Evolutionary conservation across 2,113 vertebrate species (phyloP), one percentile per base, ranked within the genome.

Genomic region (Leptosomus discolor): DNA sequence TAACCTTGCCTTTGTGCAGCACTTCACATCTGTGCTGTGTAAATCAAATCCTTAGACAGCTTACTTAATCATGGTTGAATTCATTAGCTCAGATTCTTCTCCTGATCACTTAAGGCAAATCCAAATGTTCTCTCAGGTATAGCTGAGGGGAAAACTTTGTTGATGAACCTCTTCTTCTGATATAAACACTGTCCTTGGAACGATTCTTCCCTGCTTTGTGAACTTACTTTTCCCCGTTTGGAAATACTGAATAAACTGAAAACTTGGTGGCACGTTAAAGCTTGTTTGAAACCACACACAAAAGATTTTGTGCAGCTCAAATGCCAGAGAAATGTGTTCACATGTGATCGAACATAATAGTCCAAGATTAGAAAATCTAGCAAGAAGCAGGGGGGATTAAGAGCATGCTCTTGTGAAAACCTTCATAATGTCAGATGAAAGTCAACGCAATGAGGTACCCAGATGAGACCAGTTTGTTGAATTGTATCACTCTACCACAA

Each of bases 251-350:
- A 86, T 91, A 86, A 94, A 81, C 43, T 26, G 83, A 95, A 53
- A 92, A 91, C 69, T 94, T 94, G 83, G 65, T 4, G 2, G 57
- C 21, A 46, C 53, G 87, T 89, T 89, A 96, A 91, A 92, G 83
- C 65, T 89, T 87, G 69, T 94, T 91, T 89, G 91, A 91, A 95
- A 95, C 12, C 37, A 88, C 63, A 92, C 18, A 95, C 79, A 89
- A 74, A 92, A 92, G 82, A 81, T 57, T 86, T 70, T 97, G 68
- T 78, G 53, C 39, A 76, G 88, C 86, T 89, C 53, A 81, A 74
- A 93, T 91, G 73, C 65, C 65, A 92, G 53, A 78, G 57, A 91
- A 94, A 92, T 85, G 14, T 76, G 61, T 94, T 81, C 79, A 81
- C 53, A 60, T 74, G 69, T 89, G 86, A 81, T 76, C 87, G 80